Evolutionary conservation across 2,888 invertebrate genomes (phyloP), one percentile per base, ranked within the genome.

Genomic region (Philopedon plagiatum): DNA sequence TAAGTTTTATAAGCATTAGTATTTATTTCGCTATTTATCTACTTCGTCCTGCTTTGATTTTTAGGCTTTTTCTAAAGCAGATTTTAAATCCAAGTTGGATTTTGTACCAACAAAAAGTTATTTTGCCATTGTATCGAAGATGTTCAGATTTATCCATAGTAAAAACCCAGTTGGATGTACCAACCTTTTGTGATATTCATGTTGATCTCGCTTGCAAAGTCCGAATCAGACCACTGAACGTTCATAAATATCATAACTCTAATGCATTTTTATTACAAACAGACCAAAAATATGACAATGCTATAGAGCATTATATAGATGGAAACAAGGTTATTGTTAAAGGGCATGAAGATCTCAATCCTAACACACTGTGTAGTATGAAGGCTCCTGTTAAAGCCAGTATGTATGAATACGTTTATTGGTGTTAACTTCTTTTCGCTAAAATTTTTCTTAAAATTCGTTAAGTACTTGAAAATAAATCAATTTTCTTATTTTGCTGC

Each of bases 371-470:
- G 37, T 82, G 81, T 64, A 78, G 75, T 26, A 77, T 84, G 26
- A 78, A 81, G 70, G 80, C 82, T 15, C 83, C 84, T n/a, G 77
- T 84, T 11, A 84, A 84, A 81, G 82, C 84, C 60, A 83, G 84
- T 84, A 79, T 75, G 79, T 78, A 51, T 29, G n/a, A n/a, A n/a
- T n/a, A n/a, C n/a, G n/a, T n/a, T n/a, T n/a, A n/a, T n/a, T n/a
- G n/a, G n/a, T n/a, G n/a, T n/a, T n/a, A n/a, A n/a, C n/a, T n/a
- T n/a, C n/a, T n/a, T n/a, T n/a, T n/a, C n/a, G n/a, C n/a, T n/a
- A n/a, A n/a, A n/a, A n/a, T n/a, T n/a, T n/a, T n/a, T n/a, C n/a
- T n/a, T n/a, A n/a, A n/a, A n/a, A n/a, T n/a, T n/a, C n/a, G n/a
- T n/a, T n/a, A n/a, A n/a, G n/a, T n/a, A n/a, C n/a, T n/a, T n/a